These are phyloP conservation scores for Salvator merianae DNA, from an alignment of 2,113 vertebrate genomes.

Conservation along the genomic window DNA sequence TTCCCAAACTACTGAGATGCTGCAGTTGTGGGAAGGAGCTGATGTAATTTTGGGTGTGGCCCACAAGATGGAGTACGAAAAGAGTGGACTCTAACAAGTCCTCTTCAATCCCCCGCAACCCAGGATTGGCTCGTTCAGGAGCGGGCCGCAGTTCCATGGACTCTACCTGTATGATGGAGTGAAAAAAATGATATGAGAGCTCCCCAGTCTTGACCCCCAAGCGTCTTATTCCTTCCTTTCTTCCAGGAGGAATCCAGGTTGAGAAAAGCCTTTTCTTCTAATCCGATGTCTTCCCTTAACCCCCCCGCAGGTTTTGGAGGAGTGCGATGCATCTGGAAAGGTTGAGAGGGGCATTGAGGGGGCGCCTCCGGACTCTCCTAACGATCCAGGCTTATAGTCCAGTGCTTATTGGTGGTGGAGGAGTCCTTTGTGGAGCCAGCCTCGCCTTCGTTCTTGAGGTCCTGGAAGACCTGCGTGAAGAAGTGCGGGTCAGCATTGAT, in stretches of 20 bases:
- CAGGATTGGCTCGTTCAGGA: neutral
- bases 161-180: neutral
- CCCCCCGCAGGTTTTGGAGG: neutral
- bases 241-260: constrained; percentile 1
- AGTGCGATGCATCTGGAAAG: constrained; percentile 25
- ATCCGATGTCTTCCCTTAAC: neutral
- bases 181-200: neutral
- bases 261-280: constrained; percentile 30
- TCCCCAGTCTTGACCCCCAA: neutral
- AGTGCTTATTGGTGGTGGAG: constrained; percentile 72
- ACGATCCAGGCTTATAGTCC: constrained; percentile 89
- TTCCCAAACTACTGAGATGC: neutral
- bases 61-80: constrained; percentile 1
- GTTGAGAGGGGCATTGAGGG: neutral
- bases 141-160: neutral
- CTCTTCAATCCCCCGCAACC: neutral
- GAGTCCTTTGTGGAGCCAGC: constrained; percentile 69
- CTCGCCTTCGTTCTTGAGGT: constrained; percentile 93
- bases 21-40: constrained; percentile 10
- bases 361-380: constrained; percentile 57
- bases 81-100: neutral
- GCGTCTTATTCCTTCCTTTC: neutral
- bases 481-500: constrained; percentile 96
- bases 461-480: constrained; percentile 97
- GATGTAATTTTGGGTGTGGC: constrained; percentile 19